Base-by-base conservation (phyloP, 2,888 invertebrate genomes). In the Euzophera pinguis region DNA sequence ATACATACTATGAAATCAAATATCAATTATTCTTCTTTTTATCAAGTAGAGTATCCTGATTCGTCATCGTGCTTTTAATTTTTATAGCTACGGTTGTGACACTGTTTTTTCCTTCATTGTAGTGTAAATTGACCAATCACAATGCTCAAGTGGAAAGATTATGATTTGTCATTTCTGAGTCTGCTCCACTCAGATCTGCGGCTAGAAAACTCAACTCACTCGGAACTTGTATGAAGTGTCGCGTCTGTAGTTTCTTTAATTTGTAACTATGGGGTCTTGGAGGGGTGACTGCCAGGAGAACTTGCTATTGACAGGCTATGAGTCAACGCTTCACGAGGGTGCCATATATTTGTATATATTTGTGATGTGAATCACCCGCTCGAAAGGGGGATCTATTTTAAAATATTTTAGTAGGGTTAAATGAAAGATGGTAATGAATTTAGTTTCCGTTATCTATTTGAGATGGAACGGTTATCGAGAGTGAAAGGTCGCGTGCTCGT, bases 241-340 rank as follows among this genome's bases (percentile, higher is more conserved):
- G 7, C 1, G 1, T 16, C 39, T 39, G 39, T 8, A 9, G 9
- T 16, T 1, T 39, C 39, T 16, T 39, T 14, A 1, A 39, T 39
- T 39, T 39, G 14, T 38, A 9, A 16, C 14, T 16, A 59, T 53
- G 57, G 55, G 52, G 56, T 48, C 42, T 27, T 32, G 17, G 49
- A 50, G 39, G 49, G 49, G 48, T 22, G 34, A 7, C n/a, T 8
- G 12, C 47, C 48, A 41, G 54, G 52, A 54, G 53, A 54, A 55
- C 47, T 43, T 39, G 32, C 50, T 48, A 48, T 58, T 54, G 56
- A 58, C 55, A 57, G 57, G 53, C 56, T 53, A 43, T 53, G 60
- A 57, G 57, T 60, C 60, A 60, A 56, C 58, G 52, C 57, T 54
- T 51, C 17, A 37, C 45, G 47, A 53, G 55, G 55, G 56, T 32